Base-by-base conservation (phyloP, 2,888 invertebrate species). In the Malachius bipustulatus region DNA sequence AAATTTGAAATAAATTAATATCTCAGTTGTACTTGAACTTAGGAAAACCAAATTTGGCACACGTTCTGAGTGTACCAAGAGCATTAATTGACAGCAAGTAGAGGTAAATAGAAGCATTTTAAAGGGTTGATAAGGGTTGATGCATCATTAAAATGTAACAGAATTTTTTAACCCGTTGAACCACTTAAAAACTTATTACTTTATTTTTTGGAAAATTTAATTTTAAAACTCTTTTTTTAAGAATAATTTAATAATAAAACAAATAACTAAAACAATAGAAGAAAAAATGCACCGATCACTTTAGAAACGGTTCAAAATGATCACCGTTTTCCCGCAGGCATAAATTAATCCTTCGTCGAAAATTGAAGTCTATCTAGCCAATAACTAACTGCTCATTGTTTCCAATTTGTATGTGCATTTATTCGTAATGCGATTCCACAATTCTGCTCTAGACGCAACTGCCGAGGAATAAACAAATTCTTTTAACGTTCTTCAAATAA, bases 301-400 rank as follows among this genome's bases (percentile, higher is more conserved):
- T 15, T 12, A 3, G 4, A 31, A 31, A 31, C 16, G 14, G 16
- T 31, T 31, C 32, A 31, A n/a, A 31, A 31, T 31, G 32, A 31
- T 16, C 32, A 31, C 32, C 32, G 16, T 31, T 31, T 15, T 31
- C 8, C 6, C 32, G 14, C 15, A 31, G 32, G 6, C 32, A 31
- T 31, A 31, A 31, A 31, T 31, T 31, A 3, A 29, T 29, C 14
- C 12, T 29, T 29, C 29, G 29, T 29, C 29, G 3, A 29, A 29
- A 29, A 29, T 31, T 31, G 15, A 31, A 31, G 32, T 31, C 32
- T 16, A 31, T 16, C 16, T 16, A 3, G 2, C 32, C 32, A 31
- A 16, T 15, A 31, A 31, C n/a, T n/a, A n/a, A n/a, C 32, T 31
- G 32, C 6, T 15, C 16, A 31, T 31, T 2, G 15, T 16, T 3